Evolutionary conservation across 2,888 invertebrate species (phyloP).

Genomic region (Mantis religiosa): DNA sequence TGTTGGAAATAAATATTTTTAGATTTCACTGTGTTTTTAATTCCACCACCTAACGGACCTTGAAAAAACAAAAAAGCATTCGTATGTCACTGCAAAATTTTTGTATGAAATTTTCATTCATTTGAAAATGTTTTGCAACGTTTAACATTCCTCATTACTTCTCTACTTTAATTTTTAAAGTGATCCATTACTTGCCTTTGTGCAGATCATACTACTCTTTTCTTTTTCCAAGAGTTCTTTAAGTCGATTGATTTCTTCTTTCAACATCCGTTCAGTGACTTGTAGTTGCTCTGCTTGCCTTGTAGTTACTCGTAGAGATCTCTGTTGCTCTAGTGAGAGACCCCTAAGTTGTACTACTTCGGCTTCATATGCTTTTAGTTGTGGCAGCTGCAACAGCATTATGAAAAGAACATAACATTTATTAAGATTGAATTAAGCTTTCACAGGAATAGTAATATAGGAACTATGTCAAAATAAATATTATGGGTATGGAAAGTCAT

Average conservation of each 20-base stretch:
- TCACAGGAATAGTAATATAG: too few species aligned
- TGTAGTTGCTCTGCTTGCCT: slow-evolving; percentile 43
- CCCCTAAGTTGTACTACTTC: slow-evolving; percentile 43
- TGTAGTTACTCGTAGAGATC: slow-evolving; percentile 40
- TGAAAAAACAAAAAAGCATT: too few species aligned
- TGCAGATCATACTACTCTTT: slow-evolving; percentile 43
- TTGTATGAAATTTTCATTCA: too few species aligned
- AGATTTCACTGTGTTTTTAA: too few species aligned
- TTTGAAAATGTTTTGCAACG: too few species aligned
- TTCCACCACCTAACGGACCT: too few species aligned
- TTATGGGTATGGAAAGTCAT: too few species aligned
- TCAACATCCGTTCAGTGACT: slow-evolving; percentile 40
- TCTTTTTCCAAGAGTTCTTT: slow-evolving; percentile 52
- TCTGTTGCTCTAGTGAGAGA: slow-evolving; percentile 44
- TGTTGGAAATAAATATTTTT: too few species aligned
- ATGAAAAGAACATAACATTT: background rate
- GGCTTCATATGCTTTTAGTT: slow-evolving; percentile 42
- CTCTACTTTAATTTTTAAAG: background rate
- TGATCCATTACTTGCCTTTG: slow-evolving; percentile 38
- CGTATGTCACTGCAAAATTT: too few species aligned
- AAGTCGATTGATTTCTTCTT: slow-evolving; percentile 45
- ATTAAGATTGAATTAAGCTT: background rate
- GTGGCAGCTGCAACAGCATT: slow-evolving; percentile 36
- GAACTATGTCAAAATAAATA: too few species aligned
- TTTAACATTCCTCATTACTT: too few species aligned